Evolutionary conservation across 2,888 invertebrate species (phyloP), one percentile per base, ranked within the genome.

Genomic region (Cryptocheilus praepositus): DNA sequence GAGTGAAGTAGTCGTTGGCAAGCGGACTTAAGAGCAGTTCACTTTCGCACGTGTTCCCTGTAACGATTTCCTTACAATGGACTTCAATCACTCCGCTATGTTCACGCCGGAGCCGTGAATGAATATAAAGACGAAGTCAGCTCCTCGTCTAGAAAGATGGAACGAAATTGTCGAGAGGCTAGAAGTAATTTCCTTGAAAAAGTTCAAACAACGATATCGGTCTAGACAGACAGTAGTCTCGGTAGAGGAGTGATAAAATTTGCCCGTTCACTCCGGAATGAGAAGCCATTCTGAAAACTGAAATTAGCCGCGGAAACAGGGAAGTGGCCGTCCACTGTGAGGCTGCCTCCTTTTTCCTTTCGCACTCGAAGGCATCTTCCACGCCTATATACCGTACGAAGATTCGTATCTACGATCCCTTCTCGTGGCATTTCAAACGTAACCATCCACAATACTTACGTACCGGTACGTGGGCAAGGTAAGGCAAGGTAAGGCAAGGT

Each of bases 391-490:
- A 51, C 36, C 36, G 36, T 36, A 36, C 36, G 36, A 36, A 36
- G 36, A 36, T 36, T n/a, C 64, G 58, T 70, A 76, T 76, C 71
- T 56, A 28, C 70, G 73, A 77, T 70, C 61, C 59, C 52, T 58
- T 62, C 74, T 65, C 69, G 65, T 57, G 61, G 63, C 56, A 70
- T 68, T 70, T 73, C 45, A 64, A 75, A 77, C 73, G 73, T 70
- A 69, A 77, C 73, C 75, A 71, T 64, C 64, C 62, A 63, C 65
- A 36, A 36, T 36, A 36, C 36, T 70, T 67, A 36, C 36, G 36
- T 36, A 36, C 36, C 36, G 36, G 36, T 36, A 36, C 36, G 36
- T 36, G 36, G 36, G 36, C 36, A 36, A 36, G 36, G 36, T 36
- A 36, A 36, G 36, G 36, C 36, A 46, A 22, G 0, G 53, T 53